A percentile compares a stretch with the other conserved stretches of the same genome.
Conservation (phyloP, 1,140 invertebrate genomes). For the Rhopalosiphum maidis region DNA sequence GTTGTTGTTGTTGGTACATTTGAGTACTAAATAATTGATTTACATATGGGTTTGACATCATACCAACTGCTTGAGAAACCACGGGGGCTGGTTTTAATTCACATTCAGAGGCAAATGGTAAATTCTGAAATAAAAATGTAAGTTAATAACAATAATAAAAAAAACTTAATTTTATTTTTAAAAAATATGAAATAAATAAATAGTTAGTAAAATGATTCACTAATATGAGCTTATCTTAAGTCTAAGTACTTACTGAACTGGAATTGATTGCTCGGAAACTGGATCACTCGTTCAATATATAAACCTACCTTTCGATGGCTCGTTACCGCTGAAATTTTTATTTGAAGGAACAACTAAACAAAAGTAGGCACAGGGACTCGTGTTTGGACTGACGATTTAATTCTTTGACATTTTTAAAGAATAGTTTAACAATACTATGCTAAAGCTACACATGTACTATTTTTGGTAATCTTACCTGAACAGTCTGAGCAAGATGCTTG, state of each 20-base stretch:
- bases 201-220: background rate
- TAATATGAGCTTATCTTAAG: constrained; percentile 16
- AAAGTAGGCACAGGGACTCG: constrained; percentile 56
- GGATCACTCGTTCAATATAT: constrained; percentile 56
- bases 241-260: constrained; percentile 53
- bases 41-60: constrained; percentile 27
- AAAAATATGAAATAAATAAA: background rate
- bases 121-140: constrained; percentile 65
- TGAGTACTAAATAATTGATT: constrained; percentile 42
- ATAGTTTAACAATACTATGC: constrained; percentile 23
- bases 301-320: constrained; percentile 54
- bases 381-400: constrained; percentile 44
- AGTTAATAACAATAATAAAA: background rate
- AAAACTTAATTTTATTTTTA: background rate
- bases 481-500: constrained; percentile 76
- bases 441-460: constrained; percentile 45
- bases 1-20: constrained; percentile 40
- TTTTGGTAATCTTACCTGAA: constrained; percentile 65
- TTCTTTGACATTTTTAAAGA: constrained; percentile 31
- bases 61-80: background rate
- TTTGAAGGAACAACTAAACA: constrained; percentile 54
- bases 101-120: constrained; percentile 74
- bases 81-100: constrained; percentile 68
- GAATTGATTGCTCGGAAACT: constrained; percentile 21
- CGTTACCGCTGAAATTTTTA: constrained; percentile 40